Base-by-base conservation (phyloP, 2,888 invertebrate genomes). In the Melitaea athalia region DNA sequence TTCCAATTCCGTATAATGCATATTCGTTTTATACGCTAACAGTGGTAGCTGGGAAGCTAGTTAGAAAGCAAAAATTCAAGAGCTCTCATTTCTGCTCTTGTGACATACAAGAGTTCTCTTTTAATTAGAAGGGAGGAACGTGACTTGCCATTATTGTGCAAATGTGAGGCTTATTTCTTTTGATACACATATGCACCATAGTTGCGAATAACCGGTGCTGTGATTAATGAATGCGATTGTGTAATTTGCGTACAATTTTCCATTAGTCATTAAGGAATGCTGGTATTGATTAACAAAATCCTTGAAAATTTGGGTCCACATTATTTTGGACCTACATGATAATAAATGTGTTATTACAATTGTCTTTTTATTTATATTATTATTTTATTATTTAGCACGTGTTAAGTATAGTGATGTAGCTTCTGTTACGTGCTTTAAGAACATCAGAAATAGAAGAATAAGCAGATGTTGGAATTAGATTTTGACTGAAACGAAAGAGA, bases 81-180 rank as follows among this genome's bases (percentile, higher is more conserved):
- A 55, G 61, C 62, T 57, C 62, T 67, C 55, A 47, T 57, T 57
- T 67, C 62, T 67, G 17, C 42, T 62, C 53, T 49, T 49, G 62
- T 62, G 62, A 55, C 53, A 67, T 15, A 53, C 61, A 53, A 33
- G 66, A 62, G 67, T 55, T 55, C 61, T 62, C 61, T 67, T 67
- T 67, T 67, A 67, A 67, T 67, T 67, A 67, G 67, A 62, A 61
- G 47, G 62, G 42, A 62, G 61, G 38, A 67, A 67, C 62, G 67
- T 67, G 62, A 67, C 67, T 62, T 61, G 67, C 67, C 55, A 62
- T 62, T 62, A 62, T 62, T 67, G 55, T 67, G 55, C 33, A 52
- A 53, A 60, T 67, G 53, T 55, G 33, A 55, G 62, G 42, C 55
- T 53, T 62, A 62, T 67, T 67, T 62, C 67, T 67, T 62, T 67